Percentiles rank a stretch among this genome's conserved stretches.
Evolutionary conservation across 2,888 invertebrate genomes (phyloP).

Genomic region (Parelbella ahira): DNA sequence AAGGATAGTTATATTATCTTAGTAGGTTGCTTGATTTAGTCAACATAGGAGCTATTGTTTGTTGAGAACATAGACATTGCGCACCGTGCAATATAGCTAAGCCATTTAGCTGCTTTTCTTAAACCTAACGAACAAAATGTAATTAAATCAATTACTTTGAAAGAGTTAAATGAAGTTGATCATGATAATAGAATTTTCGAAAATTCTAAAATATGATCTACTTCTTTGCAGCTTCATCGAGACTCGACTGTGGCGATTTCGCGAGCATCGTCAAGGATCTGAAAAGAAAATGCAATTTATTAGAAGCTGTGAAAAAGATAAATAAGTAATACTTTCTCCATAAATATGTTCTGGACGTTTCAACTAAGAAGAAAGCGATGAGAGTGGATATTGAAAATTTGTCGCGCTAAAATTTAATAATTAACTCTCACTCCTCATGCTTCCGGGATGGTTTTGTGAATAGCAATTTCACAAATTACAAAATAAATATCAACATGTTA

Average conservation of each 20-base stretch:
- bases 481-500: no score
- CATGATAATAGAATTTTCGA: slow-evolving; percentile 18
- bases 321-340: not conserved
- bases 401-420: no score
- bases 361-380: slow-evolving; percentile 21
- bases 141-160: not conserved
- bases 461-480: slow-evolving; percentile 22
- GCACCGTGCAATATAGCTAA: slow-evolving; percentile 24
- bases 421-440: no score
- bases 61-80: slow-evolving; percentile 10
- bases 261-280: slow-evolving; percentile 71
- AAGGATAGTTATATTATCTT: no score
- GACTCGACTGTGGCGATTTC: slow-evolving; percentile 63
- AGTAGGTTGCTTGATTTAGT: slow-evolving; percentile 7
- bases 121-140: slow-evolving; percentile 17
- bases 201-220: slow-evolving; percentile 36
- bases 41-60: slow-evolving; percentile 3
- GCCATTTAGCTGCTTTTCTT: slow-evolving; percentile 21
- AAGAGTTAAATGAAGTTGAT: slow-evolving; percentile 7
- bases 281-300: slow-evolving; percentile 40
- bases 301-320: slow-evolving; percentile 2
- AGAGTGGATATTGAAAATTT: no score
- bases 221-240: slow-evolving; percentile 59
- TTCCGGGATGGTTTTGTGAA: slow-evolving; percentile 2
- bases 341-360: slow-evolving; percentile 12